phyloP scores from a whole-genome alignment of 2,797 vertebrate species.

The Peromyscus melanophrys region DNA sequence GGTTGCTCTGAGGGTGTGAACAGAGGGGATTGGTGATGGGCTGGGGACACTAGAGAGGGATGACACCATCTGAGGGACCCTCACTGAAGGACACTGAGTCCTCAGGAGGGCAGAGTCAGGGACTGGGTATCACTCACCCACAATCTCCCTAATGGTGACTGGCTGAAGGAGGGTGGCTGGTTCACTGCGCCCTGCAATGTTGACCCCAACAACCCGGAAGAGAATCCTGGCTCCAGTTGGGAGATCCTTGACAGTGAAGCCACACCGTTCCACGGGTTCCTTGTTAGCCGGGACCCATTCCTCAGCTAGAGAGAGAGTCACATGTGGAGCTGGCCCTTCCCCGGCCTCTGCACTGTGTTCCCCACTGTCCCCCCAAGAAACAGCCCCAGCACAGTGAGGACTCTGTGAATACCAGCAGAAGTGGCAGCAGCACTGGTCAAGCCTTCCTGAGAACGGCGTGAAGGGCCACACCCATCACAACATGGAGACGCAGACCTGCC shows the following conservation, averaged over 20 bases:
- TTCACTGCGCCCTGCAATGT: conserved; percentile 93
- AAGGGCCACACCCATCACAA: not conserved
- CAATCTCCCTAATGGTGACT: conserved; percentile 94
- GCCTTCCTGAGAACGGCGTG: not conserved
- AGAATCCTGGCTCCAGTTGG: conserved; percentile 93
- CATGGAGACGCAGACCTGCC: not conserved
- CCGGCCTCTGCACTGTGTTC: not conserved
- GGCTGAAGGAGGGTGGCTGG: conserved; percentile 91
- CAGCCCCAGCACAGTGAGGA: fast-evolving
- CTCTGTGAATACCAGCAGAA: not conserved
- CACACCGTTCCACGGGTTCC: conserved; percentile 89
- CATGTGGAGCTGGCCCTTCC: not conserved
- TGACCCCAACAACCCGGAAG: conserved; percentile 93
- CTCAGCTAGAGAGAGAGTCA: conserved; percentile 86
- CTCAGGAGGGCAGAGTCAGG: not conserved
- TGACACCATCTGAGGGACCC: not conserved
- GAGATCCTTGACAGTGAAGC: conserved; percentile 92
- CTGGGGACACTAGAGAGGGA: fast-evolving
- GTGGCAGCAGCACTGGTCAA: not conserved
- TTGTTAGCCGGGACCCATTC: conserved; percentile 93
- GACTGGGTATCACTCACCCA: conserved; percentile 89
- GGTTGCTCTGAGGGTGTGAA: conserved; percentile 90
- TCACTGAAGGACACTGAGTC: not conserved
- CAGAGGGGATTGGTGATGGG: not conserved
- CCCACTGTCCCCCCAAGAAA: fast-evolving